Base-by-base conservation (phyloP, 2,797 vertebrate genomes). In the Pantherophis alleghaniensis region DNA sequence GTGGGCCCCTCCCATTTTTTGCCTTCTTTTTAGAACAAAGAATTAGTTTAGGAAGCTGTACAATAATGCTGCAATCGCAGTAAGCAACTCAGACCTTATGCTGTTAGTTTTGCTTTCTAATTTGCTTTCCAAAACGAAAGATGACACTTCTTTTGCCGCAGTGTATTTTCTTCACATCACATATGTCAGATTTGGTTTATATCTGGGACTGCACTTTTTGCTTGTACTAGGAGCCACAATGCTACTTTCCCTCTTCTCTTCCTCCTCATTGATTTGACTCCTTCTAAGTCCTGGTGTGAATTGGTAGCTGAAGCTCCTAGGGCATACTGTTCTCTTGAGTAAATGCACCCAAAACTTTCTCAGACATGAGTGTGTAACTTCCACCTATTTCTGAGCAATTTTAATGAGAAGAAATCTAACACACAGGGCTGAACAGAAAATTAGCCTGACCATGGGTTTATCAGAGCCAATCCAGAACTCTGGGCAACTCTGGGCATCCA, bases 21-120 rank as follows among this genome's bases (percentile, higher is more conserved):
- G 94, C 97, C 95, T 96, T 96, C 96, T 94, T 96, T 96, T 93
- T 93, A 95, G 88, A 96, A 93, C 92, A 96, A 92, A 86, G 96
- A 97, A 97, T 97, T 96, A 96, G 94, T 96, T 97, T 97, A 95
- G 96, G 96, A 96, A 97, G 91, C 57, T 92, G 93, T 86, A 92
- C 66, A 93, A 59, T 93, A 96, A 95, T 74, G 32, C 91, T 86
- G 47, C 79, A 94, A 95, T 94, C 94, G 90, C 92, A 93, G 92
- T 96, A 95, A 94, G 90, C 92, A 96, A 95, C 94, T 94, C 94
- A 88, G 66, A 95, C 94, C 90, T 55, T 59, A 0, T 79, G 95
- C 95, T 96, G 95, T 93, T 97, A 90, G 74, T 63, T 97, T 95
- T 94, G 92, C 94, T 97, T 96, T 94, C 93, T 92, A 94, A 92